Conservation (phyloP, 2,888 invertebrate species). For the Clitarchus hookeri region DNA sequence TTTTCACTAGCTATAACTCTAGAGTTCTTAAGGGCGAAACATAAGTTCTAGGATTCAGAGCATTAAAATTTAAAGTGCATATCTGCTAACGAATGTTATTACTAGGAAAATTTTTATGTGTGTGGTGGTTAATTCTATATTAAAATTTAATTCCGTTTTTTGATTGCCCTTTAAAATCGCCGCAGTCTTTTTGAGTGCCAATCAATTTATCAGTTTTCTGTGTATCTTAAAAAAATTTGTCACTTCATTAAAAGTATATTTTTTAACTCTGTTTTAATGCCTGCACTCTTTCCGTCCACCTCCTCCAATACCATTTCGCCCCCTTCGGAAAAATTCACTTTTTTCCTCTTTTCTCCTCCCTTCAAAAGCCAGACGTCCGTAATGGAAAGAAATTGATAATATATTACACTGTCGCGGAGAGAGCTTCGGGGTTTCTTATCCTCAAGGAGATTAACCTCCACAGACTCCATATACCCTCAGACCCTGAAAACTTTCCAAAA, state of each 20-base stretch:
- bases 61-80: no score
- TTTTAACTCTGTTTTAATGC: neutral
- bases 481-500: slow-evolving; percentile 10
- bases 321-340: neutral
- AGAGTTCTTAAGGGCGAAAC: no score
- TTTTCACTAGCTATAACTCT: no score
- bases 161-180: no score
- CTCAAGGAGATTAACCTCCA: slow-evolving; percentile 14
- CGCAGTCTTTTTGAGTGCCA: neutral
- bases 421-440: neutral
- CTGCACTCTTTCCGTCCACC: neutral
- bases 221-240: neutral
- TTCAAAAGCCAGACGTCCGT: neutral
- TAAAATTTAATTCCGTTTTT: no score
- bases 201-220: neutral
- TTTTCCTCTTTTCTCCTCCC: neutral
- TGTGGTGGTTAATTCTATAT: no score
- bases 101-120: no score
- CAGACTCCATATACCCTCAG: neutral
- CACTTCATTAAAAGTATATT: neutral
- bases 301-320: no score
- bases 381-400: slow-evolving; percentile 7
- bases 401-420: neutral
- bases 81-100: no score
- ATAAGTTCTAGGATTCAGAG: no score